Base-by-base conservation (phyloP, 2,888 invertebrate species). In the Acrobasis suavella region DNA sequence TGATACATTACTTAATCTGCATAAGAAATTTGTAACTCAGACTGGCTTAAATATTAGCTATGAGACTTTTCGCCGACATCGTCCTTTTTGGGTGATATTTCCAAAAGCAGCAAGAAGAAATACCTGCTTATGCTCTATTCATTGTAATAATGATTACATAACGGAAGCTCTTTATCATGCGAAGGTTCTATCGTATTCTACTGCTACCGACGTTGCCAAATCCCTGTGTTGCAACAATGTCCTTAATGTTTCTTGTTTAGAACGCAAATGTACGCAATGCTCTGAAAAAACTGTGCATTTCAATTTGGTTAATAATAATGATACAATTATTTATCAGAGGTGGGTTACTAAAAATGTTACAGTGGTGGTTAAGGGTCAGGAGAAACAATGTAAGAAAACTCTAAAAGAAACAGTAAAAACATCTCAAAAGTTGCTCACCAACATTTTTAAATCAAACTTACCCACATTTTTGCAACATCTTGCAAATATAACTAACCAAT, bases 351-450 rank as follows among this genome's bases (percentile, higher is more conserved):
- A 67, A 62, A 65, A 62, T 6, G 60, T 67, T 14, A 32, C 52
- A 2, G 59, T 62, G 1, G 9, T 64, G 3, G 62, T 66, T 6
- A 67, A 63, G 63, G 64, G 64, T 17, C 58, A 65, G 8, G 15
- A 42, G 56, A 66, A 65, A 60, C n/a, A 49, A 12, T 66, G 64
- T 22, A 64, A 67, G 58, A 67, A 71, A 67, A 65, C 65, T 62
- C 9, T 69, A 0, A 69, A 71, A 66, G 67, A 71, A 60, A 68
- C 58, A 9, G 67, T 69, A 0, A 61, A 60, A 17, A 67, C 67
- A 3, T 62, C 68, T 22, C 61, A 66, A 50, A 17, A 50, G 9
- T 50, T 16, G 15, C 16, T 50, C 6, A 9, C 16, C 6, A 50
- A 50, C 14, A 15, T 8, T 50, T 50, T 50, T 6, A 15, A 50